Evolutionary conservation across 2,888 invertebrate genomes (phyloP).

Genomic region (Beris morrisii): DNA sequence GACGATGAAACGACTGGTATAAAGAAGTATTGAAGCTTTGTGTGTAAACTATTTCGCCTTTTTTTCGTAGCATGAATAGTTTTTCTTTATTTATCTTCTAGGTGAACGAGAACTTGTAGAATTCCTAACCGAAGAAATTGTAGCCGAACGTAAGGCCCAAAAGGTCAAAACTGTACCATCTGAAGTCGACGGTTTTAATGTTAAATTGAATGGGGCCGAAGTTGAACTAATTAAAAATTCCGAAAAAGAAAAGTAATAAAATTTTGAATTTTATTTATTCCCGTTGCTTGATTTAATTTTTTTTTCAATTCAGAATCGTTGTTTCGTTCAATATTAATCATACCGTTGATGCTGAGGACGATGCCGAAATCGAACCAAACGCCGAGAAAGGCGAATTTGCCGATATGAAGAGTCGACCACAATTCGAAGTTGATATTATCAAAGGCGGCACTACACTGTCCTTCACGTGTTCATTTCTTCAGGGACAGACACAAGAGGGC

Average conservation of each 20-base stretch:
- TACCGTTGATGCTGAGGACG: conserved; percentile 83
- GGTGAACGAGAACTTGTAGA: conserved; percentile 86
- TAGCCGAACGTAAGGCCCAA: conserved; percentile 83
- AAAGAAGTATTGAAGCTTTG: too few species aligned
- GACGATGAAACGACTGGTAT: too few species aligned
- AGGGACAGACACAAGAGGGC: conserved; percentile 66
- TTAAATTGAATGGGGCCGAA: conserved; percentile 79
- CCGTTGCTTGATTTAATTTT: not conserved
- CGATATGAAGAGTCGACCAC: conserved; percentile 88
- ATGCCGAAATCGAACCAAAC: conserved; percentile 64
- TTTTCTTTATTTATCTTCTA: conserved; percentile 48
- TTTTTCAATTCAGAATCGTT: conserved; percentile 62
- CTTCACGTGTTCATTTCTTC: conserved; percentile 82
- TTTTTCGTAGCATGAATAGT: too few species aligned
- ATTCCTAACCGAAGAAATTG: conserved; percentile 91
- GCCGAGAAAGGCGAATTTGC: conserved; percentile 73
- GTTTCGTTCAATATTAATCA: conserved; percentile 93
- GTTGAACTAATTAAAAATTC: conserved; percentile 76
- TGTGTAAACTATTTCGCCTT: too few species aligned
- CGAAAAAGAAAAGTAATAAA: conserved; percentile 70
- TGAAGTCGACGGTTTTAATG: conserved; percentile 79
- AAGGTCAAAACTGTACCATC: conserved; percentile 74
- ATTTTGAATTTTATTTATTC: not conserved
- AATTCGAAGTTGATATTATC: conserved; percentile 85
- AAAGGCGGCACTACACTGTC: conserved; percentile 77